Evolutionary conservation across 2,113 vertebrate genomes (phyloP).

Genomic region (Aspidoscelis tigris): DNA sequence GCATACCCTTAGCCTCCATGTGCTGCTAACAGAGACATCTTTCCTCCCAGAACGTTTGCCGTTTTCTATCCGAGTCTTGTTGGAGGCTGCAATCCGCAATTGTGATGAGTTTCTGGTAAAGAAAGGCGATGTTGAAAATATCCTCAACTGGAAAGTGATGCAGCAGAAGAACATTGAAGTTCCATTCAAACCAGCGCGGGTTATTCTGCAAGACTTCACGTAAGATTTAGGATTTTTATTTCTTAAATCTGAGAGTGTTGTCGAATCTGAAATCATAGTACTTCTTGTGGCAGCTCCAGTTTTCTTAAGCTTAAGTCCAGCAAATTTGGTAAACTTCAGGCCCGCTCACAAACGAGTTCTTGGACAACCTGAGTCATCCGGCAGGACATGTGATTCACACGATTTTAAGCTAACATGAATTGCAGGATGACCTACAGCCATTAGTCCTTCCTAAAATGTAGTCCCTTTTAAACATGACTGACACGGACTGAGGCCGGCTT

Average conservation of each 20-base stretch:
- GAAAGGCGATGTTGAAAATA: slow-evolving; percentile 89
- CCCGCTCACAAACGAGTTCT: no score
- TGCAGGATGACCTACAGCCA: no score
- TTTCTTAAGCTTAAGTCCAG: no score
- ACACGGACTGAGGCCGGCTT: no score
- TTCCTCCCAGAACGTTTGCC: slow-evolving; percentile 81
- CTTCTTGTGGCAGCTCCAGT: background rate
- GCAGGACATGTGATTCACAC: no score
- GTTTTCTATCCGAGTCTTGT: slow-evolving; percentile 91
- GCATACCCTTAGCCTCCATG: background rate
- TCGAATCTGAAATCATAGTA: background rate
- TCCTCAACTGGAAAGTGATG: slow-evolving; percentile 90
- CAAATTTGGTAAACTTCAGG: no score
- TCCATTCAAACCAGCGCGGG: slow-evolving; percentile 92
- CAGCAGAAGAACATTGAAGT: slow-evolving; percentile 92
- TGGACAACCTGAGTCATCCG: no score
- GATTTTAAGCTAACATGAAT: no score
- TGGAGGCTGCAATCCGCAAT: slow-evolving; percentile 93
- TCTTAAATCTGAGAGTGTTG: background rate
- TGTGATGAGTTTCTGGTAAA: slow-evolving; percentile 96
- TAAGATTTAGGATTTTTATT: slow-evolving; percentile 70
- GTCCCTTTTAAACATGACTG: no score
- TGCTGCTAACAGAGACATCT: background rate
- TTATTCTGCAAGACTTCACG: slow-evolving; percentile 98
- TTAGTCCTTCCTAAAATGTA: no score